phyloP scores from a whole-genome alignment of 2,113 vertebrate species.

The Arizona elegans region DNA sequence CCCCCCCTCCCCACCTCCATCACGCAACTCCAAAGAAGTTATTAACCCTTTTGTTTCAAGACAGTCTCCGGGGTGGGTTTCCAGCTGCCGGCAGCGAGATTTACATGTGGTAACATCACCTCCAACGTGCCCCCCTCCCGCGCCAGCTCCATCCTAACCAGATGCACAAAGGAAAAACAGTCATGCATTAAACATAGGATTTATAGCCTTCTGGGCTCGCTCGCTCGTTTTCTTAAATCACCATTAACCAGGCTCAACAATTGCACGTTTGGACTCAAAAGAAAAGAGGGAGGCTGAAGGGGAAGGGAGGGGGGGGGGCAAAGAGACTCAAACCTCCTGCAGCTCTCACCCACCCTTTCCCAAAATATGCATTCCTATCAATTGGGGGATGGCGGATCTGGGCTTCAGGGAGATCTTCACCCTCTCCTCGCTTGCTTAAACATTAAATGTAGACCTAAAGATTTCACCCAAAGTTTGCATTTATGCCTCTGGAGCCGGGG shows the following conservation, averaged over 20 bases:
- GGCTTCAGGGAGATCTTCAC: too few relatives aligned
- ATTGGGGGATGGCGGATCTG: too few relatives aligned
- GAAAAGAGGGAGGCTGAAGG: neutral
- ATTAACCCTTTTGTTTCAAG: conserved; percentile 79
- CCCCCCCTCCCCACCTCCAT: conserved; percentile 48
- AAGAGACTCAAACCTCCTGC: conserved; percentile 31
- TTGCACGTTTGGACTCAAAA: conserved; percentile 61
- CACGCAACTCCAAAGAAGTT: conserved; percentile 56
- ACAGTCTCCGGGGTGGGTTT: conserved; percentile 53
- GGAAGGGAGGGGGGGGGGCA: neutral
- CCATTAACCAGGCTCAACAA: conserved; percentile 68
- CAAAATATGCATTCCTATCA: neutral
- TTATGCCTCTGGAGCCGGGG: neutral
- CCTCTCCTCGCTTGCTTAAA: neutral
- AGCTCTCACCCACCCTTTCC: conserved; percentile 20
- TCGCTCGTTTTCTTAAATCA: conserved; percentile 73
- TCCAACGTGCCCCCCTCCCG: conserved; percentile 76
- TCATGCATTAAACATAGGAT: conserved; percentile 90
- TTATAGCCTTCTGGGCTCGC: conserved; percentile 86
- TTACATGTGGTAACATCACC: conserved; percentile 72
- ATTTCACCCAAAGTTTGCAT: neutral
- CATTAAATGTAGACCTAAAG: neutral
- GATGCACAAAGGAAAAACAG: conserved; percentile 91
- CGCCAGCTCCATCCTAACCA: conserved; percentile 66
- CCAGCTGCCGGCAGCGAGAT: conserved; percentile 60